Conservation (phyloP, 1,140 invertebrate genomes). For the Euborellia annulipes region DNA sequence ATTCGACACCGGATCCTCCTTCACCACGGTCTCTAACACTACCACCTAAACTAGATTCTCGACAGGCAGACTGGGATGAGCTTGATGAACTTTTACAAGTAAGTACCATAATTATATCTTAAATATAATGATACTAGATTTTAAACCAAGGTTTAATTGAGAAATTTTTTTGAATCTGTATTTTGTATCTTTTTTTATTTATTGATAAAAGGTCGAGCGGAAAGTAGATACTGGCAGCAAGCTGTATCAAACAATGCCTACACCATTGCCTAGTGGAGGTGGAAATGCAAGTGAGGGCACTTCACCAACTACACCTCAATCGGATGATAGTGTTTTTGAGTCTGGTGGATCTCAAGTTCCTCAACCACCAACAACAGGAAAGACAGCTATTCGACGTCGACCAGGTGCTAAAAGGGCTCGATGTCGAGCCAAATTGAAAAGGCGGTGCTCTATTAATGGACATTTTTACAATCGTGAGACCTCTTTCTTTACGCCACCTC, state of each 20-base stretch:
- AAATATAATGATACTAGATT: no score
- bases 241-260: conserved; percentile 54
- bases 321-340: no score
- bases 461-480: conserved; percentile 81
- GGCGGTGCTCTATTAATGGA: conserved; percentile 73
- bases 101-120: no score
- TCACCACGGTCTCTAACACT: conserved; percentile 29
- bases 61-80: conserved; percentile 50
- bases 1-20: background rate
- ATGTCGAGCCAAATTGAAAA: conserved; percentile 43
- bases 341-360: no score
- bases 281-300: conserved; percentile 6
- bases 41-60: conserved; percentile 48
- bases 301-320: background rate
- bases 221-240: conserved; percentile 45
- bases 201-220: conserved; percentile 38
- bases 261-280: conserved; percentile 30
- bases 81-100: conserved; percentile 49
- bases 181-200: no score
- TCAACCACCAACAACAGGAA: conserved; percentile 33
- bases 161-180: no score
- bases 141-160: no score
- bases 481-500: conserved; percentile 69
- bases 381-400: conserved; percentile 50
- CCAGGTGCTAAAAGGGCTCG: conserved; percentile 34